Evolutionary conservation across 1,140 invertebrate species (phyloP).

Genomic region (Drosophila neocordata): DNA sequence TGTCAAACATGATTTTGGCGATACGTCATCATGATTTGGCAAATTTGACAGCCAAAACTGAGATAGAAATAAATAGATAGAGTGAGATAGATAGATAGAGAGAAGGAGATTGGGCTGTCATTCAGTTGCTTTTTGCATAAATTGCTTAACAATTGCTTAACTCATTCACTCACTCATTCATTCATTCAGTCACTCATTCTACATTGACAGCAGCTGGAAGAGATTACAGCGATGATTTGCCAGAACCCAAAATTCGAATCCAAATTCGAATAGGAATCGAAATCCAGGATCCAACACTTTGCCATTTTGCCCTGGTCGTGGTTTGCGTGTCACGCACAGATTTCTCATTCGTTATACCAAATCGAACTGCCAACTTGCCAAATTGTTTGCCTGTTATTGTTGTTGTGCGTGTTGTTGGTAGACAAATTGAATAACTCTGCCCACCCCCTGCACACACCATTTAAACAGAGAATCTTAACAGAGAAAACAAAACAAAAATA

Average conservation of each 20-base stretch:
- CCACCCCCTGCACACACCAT: no score
- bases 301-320: not conserved
- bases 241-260: conserved; percentile 44
- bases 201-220: conserved; percentile 67
- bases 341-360: conserved; percentile 70
- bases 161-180: conserved; percentile 16
- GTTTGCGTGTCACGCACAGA: conserved; percentile 66
- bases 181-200: conserved; percentile 39
- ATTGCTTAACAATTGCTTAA: conserved; percentile 65
- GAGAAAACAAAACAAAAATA: not conserved
- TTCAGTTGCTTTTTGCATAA: conserved; percentile 59
- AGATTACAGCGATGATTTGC: conserved; percentile 69
- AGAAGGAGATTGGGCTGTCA: conserved; percentile 18
- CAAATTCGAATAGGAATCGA: conserved; percentile 11
- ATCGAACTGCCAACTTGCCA: conserved; percentile 79
- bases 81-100: not conserved
- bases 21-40: conserved; percentile 78
- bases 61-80: not conserved
- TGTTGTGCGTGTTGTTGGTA: conserved; percentile 59
- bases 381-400: conserved; percentile 59
- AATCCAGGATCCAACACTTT: conserved; percentile 43
- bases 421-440: conserved; percentile 71
- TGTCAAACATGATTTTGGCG: conserved; percentile 71
- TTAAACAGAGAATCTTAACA: no score
- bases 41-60: conserved; percentile 71